Evolutionary conservation across 2,888 invertebrate genomes (phyloP).

Genomic region (Drosophila melanosoma): DNA sequence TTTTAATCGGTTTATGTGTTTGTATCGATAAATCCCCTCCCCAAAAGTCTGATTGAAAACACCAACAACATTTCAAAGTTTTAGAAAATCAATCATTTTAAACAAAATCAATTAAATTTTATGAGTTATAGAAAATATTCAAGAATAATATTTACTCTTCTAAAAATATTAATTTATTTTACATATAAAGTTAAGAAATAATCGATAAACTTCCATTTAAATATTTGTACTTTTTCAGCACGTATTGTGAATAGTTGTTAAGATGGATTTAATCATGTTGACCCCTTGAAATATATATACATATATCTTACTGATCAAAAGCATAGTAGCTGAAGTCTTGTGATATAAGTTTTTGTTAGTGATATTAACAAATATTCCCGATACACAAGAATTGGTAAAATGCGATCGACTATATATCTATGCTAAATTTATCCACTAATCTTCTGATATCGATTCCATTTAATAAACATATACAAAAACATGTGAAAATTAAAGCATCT

Average conservation of each 20-base stretch:
- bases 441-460: background rate
- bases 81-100: background rate
- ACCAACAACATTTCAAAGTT: background rate
- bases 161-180: too few species aligned
- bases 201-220: background rate
- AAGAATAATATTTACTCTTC: background rate
- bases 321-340: background rate
- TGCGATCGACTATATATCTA: background rate
- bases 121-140: background rate
- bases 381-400: fast-evolving
- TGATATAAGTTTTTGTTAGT: background rate
- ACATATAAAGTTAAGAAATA: background rate
- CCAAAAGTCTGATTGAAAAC: background rate
- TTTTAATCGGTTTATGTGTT: background rate
- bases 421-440: background rate
- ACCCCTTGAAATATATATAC: background rate
- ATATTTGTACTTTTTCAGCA: background rate
- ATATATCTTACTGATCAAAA: background rate
- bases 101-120: background rate
- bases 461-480: background rate
- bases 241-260: background rate
- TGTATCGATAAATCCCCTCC: background rate
- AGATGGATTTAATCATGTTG: too few species aligned
- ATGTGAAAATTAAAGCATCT: background rate
- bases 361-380: background rate